phyloP scores from a whole-genome alignment of 2,888 invertebrate genomes.

The Trissoscelio sp. region DNA sequence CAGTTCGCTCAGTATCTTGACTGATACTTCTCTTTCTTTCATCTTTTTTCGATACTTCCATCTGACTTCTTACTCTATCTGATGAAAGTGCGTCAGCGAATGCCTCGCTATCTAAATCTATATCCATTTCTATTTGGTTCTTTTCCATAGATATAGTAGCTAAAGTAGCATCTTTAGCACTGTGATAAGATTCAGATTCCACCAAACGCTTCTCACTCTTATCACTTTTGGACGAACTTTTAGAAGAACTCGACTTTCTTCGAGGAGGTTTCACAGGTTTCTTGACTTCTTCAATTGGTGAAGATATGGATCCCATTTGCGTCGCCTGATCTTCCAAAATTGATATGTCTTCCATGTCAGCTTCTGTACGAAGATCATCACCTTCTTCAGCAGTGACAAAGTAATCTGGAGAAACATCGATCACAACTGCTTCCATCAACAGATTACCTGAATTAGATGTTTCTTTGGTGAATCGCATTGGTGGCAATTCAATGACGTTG shows the following conservation, averaged over 20 bases:
- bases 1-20: constrained; percentile 71
- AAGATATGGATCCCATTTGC: constrained; percentile 80
- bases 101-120: constrained; percentile 78
- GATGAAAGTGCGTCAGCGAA: constrained; percentile 80
- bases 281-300: constrained; percentile 66
- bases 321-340: constrained; percentile 89
- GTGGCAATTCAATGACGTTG: constrained; percentile 93
- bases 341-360: constrained; percentile 93
- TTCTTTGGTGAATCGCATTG: constrained; percentile 94
- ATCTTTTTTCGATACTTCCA: constrained; percentile 53
- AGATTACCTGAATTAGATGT: constrained; percentile 94
- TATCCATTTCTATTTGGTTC: constrained; percentile 73
- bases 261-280: constrained; percentile 86
- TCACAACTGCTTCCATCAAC: constrained; percentile 95
- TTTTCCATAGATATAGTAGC: constrained; percentile 71
- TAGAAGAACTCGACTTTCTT: constrained; percentile 85
- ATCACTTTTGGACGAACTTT: constrained; percentile 80
- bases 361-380: constrained; percentile 93
- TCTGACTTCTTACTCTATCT: constrained; percentile 58
- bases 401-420: constrained; percentile 94
- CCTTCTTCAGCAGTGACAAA: constrained; percentile 92
- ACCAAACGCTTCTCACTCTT: constrained; percentile 78
- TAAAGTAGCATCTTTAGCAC: constrained; percentile 76
- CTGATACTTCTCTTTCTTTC: constrained; percentile 72
- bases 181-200: constrained; percentile 81